Base-by-base conservation (phyloP, 2,113 vertebrate species). In the Pipa parva region DNA sequence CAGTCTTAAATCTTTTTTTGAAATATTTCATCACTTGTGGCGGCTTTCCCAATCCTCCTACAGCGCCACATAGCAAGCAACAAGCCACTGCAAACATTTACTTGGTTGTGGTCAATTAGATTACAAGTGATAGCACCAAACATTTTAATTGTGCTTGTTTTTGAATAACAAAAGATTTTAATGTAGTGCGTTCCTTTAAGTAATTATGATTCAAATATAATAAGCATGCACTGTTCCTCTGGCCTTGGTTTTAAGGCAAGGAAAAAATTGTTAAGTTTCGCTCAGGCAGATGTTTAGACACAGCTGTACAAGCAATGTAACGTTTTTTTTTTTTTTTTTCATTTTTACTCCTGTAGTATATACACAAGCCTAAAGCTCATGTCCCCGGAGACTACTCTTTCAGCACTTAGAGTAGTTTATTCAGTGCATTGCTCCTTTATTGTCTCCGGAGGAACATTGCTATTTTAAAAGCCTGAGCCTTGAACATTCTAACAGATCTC, bases 231-330 rank as follows among this genome's bases (percentile, higher is more conserved):
- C 15, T 17, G 49, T 26, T 57, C 42, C 39, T 36, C n/a, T 58
- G 9, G 10, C 48, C 24, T 18, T 59, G 56, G 26, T 58, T 18
- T 11, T n/a, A 29, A 28, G 15, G 17, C 4, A 50, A 51, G 17
- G 21, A 68, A 9, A 59, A 69, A 18, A 52, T 20, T n/a, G 42
- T 51, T 31, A 59, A 21, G 51, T 70, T 28, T 21, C 50, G 36
- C 26, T 52, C 18, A 2, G n/a, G 57, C 66, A 50, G 64, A 59
- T 58, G 55, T 67, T 67, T 58, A 11, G 36, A 26, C 54, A 25
- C 64, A 61, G 66, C 66, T 70, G 66, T 54, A 61, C 48, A 70
- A 70, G 66, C 66, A 70, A 29, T 45, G 21, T 45, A 70, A 61
- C 57, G n/a, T 60, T 69, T 46, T 50, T 24, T 50, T 24, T 51